Evolutionary conservation across 2,797 vertebrate genomes (phyloP), one percentile per base, ranked within the genome.

Genomic region (Amblyopsis hoosieri): DNA sequence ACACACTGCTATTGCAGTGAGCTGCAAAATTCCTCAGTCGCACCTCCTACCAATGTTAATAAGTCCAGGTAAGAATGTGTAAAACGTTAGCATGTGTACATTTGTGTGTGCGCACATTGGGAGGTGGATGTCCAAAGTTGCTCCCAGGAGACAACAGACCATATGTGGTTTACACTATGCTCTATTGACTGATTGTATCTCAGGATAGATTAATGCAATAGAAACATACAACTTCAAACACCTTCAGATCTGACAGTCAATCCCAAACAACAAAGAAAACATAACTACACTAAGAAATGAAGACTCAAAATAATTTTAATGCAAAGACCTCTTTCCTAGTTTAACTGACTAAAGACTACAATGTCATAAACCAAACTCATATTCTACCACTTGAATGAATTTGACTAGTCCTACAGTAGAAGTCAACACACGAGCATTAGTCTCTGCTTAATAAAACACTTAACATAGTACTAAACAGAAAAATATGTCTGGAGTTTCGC

Each of bases 21-120:
- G 71, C 74, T 79, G 80, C 71, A 79, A 82, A 86, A 72, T 61
- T 83, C 78, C 66, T 65, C 69, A 59, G 62, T 71, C 69, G 66
- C 64, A 42, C 69, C 54, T 66, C 57, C 57, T 3, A 49, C 78
- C 56, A 86, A 82, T 82, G 71, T 76, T 55, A 71, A 67, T 14
- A 51, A 48, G 54, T 54, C 67, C 46, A 57, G 49, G 45, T 71
- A 63, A 57, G 60, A 50, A 56, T 19, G 54, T 54, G 15, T 60
- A 47, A 15, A 60, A 48, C 14, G 23, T 23, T 23, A 23, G 23
- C 45, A 13, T 8, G 37, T 33, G 14, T 37, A 47, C 51, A 11
- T 23, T 17, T 23, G 19, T 37, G 33, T 49, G 62, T 15, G 42
- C 12, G 57, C 53, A 13, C 1, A 42, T 42, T 9, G 4, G 37